phyloP scores from a whole-genome alignment of 2,797 vertebrate genomes.

The Pipistrellus nathusii region DNA sequence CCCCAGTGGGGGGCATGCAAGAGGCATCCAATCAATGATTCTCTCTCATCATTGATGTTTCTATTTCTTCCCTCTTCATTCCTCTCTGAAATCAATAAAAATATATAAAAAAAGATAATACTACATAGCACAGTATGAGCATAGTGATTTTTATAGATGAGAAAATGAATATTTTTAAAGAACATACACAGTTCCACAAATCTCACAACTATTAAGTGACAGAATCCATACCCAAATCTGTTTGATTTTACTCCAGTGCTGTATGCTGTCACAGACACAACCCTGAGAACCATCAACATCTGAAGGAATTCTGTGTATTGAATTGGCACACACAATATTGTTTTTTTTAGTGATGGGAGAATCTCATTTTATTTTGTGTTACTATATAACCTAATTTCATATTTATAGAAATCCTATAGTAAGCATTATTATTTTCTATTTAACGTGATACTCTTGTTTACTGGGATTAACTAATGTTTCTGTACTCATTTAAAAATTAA shows the following conservation, averaged over 20 bases:
- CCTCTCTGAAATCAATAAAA: not conserved
- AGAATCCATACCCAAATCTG: not conserved
- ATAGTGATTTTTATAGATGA: not conserved
- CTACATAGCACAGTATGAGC: not conserved
- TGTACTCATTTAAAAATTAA: not conserved
- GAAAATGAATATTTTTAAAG: conserved; percentile 7
- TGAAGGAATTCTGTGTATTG: not conserved
- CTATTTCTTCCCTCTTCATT: too few relatives aligned
- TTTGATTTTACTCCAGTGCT: not conserved
- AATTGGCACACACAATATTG: not conserved
- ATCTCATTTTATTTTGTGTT: not conserved
- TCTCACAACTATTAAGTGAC: not conserved
- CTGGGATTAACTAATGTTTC: not conserved
- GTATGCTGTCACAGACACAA: not conserved
- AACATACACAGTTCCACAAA: not conserved
- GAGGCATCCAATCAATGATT: too few relatives aligned
- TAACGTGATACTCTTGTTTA: not conserved
- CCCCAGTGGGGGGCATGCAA: too few relatives aligned
- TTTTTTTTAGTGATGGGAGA: not conserved
- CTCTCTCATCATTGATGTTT: too few relatives aligned
- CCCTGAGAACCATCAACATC: not conserved
- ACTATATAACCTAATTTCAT: not conserved
- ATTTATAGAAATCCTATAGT: not conserved
- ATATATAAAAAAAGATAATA: not conserved
- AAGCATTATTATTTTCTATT: not conserved